phyloP scores from a whole-genome alignment of 1,140 invertebrate species.

The Bombus sylvicola region DNA sequence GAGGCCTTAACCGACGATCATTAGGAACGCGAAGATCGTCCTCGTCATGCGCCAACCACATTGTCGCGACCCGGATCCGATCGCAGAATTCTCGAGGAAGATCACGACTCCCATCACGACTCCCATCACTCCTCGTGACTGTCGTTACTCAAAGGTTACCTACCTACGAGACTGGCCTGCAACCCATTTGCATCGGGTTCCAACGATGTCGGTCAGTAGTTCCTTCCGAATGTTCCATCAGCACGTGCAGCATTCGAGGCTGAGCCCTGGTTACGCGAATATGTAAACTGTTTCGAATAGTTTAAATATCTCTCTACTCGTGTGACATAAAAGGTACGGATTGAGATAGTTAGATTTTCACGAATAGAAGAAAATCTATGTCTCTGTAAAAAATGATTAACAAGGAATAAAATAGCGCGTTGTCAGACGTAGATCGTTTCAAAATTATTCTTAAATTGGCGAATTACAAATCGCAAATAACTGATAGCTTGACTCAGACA shows the following conservation, averaged over 20 bases:
- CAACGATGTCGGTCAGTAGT: conserved; percentile 54
- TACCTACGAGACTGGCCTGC: conserved; percentile 2
- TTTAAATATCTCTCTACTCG: neutral
- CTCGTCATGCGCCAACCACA: conserved; percentile 9
- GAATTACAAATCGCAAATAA: too few species aligned
- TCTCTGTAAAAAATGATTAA: too few species aligned
- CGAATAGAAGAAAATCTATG: too few species aligned
- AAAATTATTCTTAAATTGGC: too few species aligned
- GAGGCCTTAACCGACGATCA: conserved; percentile 64
- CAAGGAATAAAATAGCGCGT: too few species aligned
- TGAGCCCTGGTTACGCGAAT: neutral
- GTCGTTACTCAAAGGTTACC: conserved; percentile 60
- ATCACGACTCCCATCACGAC: conserved; percentile 62
- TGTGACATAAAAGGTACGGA: neutral
- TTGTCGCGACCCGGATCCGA: conserved; percentile 71
- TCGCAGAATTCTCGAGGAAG: conserved; percentile 58
- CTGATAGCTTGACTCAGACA: too few species aligned
- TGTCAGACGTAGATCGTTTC: too few species aligned
- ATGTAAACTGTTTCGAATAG: neutral
- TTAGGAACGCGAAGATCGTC: conserved; percentile 59
- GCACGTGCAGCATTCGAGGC: neutral
- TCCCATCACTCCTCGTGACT: conserved; percentile 60
- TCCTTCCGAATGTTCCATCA: conserved; percentile 43
- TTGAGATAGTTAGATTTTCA: too few species aligned
- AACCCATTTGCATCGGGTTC: conserved; percentile 31